Base-by-base conservation (phyloP, 2,113 vertebrate species). In the Sialia sialis region DNA sequence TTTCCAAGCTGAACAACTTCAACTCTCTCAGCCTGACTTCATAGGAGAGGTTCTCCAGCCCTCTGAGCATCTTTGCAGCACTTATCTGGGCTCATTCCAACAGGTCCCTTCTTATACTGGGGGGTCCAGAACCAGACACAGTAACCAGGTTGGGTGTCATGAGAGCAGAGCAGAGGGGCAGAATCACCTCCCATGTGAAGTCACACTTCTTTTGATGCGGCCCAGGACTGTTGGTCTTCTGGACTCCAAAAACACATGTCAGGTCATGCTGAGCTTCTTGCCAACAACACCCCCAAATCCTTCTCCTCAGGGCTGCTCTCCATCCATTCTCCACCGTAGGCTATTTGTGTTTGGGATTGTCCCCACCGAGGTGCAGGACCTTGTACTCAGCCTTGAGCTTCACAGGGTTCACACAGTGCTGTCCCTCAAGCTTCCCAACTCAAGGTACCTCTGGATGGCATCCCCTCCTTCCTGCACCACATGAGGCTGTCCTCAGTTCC, bases 11-110 rank as follows among this genome's bases (percentile, higher is more conserved):
- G 32, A 77, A 49, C 10, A 39, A 54, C 22, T 26, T 17, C 34
- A 63, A 17, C n/a, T 15, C 9, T 63, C 13, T 64, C 11, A 64
- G 13, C 11, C 36, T 30, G 9, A 38, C 23, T 25, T 46, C 16
- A 26, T 2, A 39, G 43, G 19, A 55, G 32, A 84, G 7, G 27
- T 30, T 49, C 19, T 84, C 9, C 36, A 77, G 49, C 7, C 43
- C 23, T 10, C 13, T 51, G 43, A 51, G n/a, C n/a, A 34, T 59
- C 5, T 70, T 46, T 0, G 0, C 1, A 1, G 38, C 2, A 9
- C 23, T 39, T 12, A 10, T 13, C 27, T 51, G 16, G 23, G 58
- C 23, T 51, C 0, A 0, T 6, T 46, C 13, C 11, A 64, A 58
- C 6, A 46, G 3, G 1, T 20, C 9, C 23, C 8, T 39, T 52